A percentile compares a stretch with the other conserved stretches of the same genome.
phyloP scores from a whole-genome alignment of 92 coral and sea anemone species.

The Porites rus region DNA sequence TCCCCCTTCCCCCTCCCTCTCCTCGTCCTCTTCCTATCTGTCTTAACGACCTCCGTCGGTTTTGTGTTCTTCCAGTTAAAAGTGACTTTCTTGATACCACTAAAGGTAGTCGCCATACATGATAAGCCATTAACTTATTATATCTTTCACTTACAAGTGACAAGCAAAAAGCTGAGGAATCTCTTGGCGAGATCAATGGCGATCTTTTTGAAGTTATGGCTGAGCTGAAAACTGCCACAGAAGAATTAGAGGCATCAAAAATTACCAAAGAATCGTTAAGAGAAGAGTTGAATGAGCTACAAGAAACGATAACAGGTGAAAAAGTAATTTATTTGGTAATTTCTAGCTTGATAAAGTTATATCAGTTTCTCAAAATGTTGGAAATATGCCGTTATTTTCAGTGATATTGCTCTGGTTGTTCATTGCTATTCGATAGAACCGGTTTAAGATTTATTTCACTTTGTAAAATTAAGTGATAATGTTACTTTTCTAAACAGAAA shows the following conservation, averaged over 20 bases:
- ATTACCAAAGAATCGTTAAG: slow-evolving; percentile 6
- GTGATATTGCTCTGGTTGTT: no score
- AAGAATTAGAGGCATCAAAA: background rate
- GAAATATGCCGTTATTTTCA: no score
- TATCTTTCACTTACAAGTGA: background rate
- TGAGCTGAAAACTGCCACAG: slow-evolving; percentile 17
- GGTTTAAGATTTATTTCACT: no score
- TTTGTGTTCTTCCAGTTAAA: no score
- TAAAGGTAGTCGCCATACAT: no score
- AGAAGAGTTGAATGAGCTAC: slow-evolving; percentile 6
- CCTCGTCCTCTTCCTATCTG: no score
- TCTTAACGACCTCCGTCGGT: no score
- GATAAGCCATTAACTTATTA: background rate
- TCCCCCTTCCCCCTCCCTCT: no score
- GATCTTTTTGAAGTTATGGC: background rate
- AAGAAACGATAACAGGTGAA: slow-evolving; percentile 13
- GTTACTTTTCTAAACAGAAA: background rate
- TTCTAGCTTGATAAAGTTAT: no score
- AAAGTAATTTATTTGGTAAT: background rate
- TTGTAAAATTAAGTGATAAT: background rate
- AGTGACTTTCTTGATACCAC: no score
- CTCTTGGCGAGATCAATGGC: background rate
- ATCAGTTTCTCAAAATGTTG: no score
- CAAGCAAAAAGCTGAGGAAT: slow-evolving; percentile 25
- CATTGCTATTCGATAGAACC: no score